These are phyloP conservation scores for Agrenia bidenticulata DNA, from an alignment of 2,888 invertebrate genomes.

Conservation along the genomic window DNA sequence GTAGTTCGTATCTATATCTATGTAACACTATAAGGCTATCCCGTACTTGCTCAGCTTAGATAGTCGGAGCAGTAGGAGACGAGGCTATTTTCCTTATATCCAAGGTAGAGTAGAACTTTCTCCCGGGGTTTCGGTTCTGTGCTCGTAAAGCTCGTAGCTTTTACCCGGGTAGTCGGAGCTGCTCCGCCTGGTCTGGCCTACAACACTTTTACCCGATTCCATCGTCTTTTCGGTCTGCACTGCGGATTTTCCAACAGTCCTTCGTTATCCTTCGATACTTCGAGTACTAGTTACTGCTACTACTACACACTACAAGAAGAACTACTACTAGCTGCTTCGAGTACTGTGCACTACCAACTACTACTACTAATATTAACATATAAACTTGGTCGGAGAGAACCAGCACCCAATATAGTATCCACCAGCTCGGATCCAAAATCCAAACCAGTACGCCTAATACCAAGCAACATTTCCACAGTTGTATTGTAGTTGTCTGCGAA, in stretches of 20 bases:
- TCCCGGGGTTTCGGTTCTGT: slow-evolving; percentile 27
- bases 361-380: no score
- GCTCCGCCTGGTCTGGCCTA: slow-evolving; percentile 8
- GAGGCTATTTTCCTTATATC: no score
- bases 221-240: slow-evolving; percentile 50
- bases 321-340: background rate
- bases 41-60: no score
- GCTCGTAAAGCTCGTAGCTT: slow-evolving; percentile 4
- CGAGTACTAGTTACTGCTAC: background rate
- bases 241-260: slow-evolving; percentile 51
- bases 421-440: no score
- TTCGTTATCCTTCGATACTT: slow-evolving; percentile 47
- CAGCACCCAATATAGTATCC: no score
- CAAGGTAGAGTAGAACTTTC: slow-evolving; percentile 16
- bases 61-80: no score
- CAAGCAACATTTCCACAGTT: no score
- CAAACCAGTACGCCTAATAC: no score
- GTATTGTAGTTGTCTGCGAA: no score
- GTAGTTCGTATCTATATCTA: no score
- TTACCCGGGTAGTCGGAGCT: slow-evolving; percentile 15
- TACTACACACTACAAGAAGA: background rate
- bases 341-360: background rate
- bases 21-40: no score
- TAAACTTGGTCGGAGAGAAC: no score
- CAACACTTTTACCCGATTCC: slow-evolving; percentile 31